These are phyloP conservation scores for Columbina picui DNA, from an alignment of 2,113 vertebrate genomes.

Conservation along the genomic window DNA sequence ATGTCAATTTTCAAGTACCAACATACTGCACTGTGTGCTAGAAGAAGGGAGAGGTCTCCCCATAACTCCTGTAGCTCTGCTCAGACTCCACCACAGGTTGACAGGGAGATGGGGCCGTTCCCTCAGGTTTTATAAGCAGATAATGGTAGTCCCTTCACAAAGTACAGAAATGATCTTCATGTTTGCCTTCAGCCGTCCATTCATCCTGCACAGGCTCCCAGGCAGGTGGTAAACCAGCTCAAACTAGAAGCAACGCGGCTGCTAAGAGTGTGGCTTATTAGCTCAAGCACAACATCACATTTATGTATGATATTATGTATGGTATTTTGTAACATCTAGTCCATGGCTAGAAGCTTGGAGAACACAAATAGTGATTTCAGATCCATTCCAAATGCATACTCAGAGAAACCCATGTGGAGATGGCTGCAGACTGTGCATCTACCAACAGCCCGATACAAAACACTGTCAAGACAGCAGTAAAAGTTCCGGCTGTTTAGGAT, in stretches of 20 bases:
- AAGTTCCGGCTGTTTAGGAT: neutral
- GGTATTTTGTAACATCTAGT: neutral
- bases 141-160: neutral
- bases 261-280: neutral
- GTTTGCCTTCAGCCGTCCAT: fast-evolving
- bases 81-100: neutral
- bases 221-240: neutral
- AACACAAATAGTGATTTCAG: neutral
- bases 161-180: neutral
- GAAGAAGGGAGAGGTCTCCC: neutral
- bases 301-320: too few relatives aligned
- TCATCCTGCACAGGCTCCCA: neutral
- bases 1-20: neutral
- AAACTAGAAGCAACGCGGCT: neutral
- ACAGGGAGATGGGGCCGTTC: neutral
- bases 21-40: fast-evolving
- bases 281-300: neutral
- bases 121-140: fast-evolving
- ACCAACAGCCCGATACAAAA: neutral
- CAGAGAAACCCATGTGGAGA: fast-evolving
- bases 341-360: neutral
- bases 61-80: neutral
- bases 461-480: neutral
- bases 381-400: neutral
- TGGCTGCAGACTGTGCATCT: neutral